phyloP scores from a whole-genome alignment of 1,140 invertebrate species.

The Diorhabda sublineata region DNA sequence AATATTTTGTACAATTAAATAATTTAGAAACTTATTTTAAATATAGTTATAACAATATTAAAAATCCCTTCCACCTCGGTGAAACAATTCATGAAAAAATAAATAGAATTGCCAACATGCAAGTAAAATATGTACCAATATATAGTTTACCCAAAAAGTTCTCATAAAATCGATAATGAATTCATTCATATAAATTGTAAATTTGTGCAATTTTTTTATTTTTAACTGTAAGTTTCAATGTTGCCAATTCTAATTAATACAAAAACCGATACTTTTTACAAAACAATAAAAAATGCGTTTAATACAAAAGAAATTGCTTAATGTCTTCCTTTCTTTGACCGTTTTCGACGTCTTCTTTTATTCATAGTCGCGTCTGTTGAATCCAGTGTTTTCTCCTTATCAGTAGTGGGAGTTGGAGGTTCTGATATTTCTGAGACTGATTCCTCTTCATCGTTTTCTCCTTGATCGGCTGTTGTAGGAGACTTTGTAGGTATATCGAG shows the following conservation, averaged over 20 bases:
- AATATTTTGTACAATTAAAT: slow-evolving; percentile 39
- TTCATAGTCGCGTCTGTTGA: slow-evolving; percentile 29
- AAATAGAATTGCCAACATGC: background rate
- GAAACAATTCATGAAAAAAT: slow-evolving; percentile 19
- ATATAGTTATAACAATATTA: slow-evolving; percentile 26
- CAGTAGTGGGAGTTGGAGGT: slow-evolving; percentile 40
- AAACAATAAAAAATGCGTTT: slow-evolving; percentile 9
- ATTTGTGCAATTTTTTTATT: no score
- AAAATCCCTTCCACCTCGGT: slow-evolving; percentile 36
- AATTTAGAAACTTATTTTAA: slow-evolving; percentile 31
- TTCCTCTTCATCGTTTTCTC: slow-evolving; percentile 23
- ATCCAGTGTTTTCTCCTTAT: slow-evolving; percentile 35
- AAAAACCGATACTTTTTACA: background rate
- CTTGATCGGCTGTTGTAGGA: background rate
- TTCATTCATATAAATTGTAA: no score
- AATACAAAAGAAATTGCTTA: slow-evolving; percentile 12
- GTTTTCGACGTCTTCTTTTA: slow-evolving; percentile 41
- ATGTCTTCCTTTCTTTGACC: slow-evolving; percentile 42
- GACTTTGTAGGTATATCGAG: slow-evolving; percentile 29
- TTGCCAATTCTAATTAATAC: background rate
- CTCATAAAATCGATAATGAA: no score
- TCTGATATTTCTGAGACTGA: slow-evolving; percentile 37
- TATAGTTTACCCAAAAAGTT: no score
- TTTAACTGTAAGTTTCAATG: background rate
- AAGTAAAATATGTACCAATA: no score